These are phyloP conservation scores for Haliclona indistincta DNA, from an alignment of 37 sponge, comb jelly and placozoan genomes.

Conservation along the genomic window DNA sequence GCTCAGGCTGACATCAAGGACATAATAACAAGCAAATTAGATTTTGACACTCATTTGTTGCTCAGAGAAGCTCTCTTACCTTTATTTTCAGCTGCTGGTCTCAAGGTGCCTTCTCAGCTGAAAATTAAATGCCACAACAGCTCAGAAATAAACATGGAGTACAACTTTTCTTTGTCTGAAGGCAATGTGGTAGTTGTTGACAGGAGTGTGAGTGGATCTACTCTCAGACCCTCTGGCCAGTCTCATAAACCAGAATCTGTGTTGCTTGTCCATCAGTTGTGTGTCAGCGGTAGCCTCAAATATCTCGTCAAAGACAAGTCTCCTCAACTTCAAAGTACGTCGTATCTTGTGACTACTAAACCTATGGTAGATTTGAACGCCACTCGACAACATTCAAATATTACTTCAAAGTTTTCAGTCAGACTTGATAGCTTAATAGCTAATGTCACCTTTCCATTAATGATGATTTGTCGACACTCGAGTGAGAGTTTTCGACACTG, in stretches of 20 bases:
- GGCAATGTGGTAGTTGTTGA: conserved; percentile 22
- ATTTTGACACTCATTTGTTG: background rate
- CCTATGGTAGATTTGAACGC: background rate
- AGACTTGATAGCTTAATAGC: conserved; percentile 4
- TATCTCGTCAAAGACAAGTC: conserved; percentile 7
- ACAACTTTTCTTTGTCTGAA: conserved; percentile 25
- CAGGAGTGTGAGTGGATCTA: background rate
- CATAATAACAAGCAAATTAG: background rate
- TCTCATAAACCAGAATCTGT: background rate
- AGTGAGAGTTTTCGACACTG: conserved; percentile 11
- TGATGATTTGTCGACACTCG: conserved; percentile 38
- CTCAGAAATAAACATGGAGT: conserved; percentile 19
- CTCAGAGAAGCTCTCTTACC: conserved; percentile 39
- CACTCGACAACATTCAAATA: background rate
- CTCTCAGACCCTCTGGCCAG: background rate
- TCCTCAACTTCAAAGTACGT: background rate
- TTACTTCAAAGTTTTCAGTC: conserved; percentile 17
- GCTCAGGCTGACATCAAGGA: background rate
- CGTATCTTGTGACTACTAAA: background rate
- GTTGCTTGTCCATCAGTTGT: conserved; percentile 26
- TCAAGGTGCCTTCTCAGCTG: conserved; percentile 23
- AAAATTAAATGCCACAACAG: conserved; percentile 5
- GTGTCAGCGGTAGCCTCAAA: conserved; percentile 12
- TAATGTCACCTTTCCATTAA: conserved; percentile 20
- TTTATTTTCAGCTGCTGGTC: conserved; percentile 9